Evolutionary conservation across 2,888 invertebrate genomes (phyloP), one percentile per base, ranked within the genome.

Genomic region (Callosobruchus maculatus): DNA sequence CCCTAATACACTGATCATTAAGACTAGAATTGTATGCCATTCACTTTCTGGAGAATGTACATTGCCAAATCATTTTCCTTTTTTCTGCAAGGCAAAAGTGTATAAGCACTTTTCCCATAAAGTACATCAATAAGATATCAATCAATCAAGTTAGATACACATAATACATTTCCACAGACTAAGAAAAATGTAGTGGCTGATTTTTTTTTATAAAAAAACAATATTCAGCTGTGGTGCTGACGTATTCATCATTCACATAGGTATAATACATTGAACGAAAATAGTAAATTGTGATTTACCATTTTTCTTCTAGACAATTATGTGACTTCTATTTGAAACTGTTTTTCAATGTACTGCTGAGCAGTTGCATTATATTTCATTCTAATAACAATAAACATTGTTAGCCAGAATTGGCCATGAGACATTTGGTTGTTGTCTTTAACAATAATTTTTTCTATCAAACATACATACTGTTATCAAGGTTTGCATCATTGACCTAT

Each of bases 1-100:
- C 22, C 70, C 71, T 73, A 75, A 20, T 71, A 73, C 73, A 75
- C 30, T 70, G 49, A 75, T 70, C 70, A 49, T 70, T 73, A 73
- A 22, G 66, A 22, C 72, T 71, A 71, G 70, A 67, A 21, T 71
- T 70, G 7, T 13, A 49, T 49, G 4, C 49, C 7, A 49, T 49
- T 13, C 18, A 49, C 49, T 49, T 49, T 49, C 18, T 13, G 49
- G 49, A 18, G 49, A 67, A 74, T 70, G 26, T 70, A 74, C 68
- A 71, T 30, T 67, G 31, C 70, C 30, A 67, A 68, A 70, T 73
- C 7, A 67, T n/a, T 26, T 7, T 26, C 26, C 2, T 26, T 7
- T 4, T 26, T 7, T 4, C 26, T 26, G 26, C 26, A 26, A 26
- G 26, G 7, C n/a, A n/a, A n/a, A 4, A 2, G 26, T 26, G 26